These are phyloP conservation scores for Plecturocebus donacophilus DNA, from an alignment of 2,113 vertebrate genomes.

Conservation along the genomic window DNA sequence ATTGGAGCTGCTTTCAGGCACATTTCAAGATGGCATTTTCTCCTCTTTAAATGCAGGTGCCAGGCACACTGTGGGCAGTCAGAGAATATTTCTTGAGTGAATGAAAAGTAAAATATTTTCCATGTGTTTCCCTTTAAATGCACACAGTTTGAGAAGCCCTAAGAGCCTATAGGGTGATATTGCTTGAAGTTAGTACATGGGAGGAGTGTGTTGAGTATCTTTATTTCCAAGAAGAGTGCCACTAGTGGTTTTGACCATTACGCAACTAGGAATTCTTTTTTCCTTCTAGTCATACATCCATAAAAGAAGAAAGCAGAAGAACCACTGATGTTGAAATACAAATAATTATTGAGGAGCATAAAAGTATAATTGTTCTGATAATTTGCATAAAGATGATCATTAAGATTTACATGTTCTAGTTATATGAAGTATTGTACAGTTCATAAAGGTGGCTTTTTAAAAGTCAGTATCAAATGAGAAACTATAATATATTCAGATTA, in stretches of 20 bases:
- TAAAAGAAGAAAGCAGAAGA: neutral
- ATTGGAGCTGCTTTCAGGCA: neutral
- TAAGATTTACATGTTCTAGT: neutral
- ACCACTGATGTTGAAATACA: neutral
- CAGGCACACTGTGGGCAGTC: no score
- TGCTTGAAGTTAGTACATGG: no score
- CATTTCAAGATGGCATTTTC: neutral
- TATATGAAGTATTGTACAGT: neutral
- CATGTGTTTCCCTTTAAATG: neutral
- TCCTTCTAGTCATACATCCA: neutral
- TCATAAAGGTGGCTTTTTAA: slow-evolving; percentile 32
- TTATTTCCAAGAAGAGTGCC: neutral
- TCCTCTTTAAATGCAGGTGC: neutral
- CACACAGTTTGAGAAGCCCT: neutral
- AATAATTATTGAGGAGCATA: neutral
- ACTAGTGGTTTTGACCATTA: no score
- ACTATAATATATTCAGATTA: neutral
- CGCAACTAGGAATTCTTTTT: neutral
- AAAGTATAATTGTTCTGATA: slow-evolving; percentile 14
- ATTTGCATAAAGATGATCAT: neutral
- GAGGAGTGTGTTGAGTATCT: fast-evolving
- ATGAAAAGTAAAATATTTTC: neutral
- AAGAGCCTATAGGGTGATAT: fast-evolving
- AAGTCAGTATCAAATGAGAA: neutral
- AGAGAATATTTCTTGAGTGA: neutral